Evolutionary conservation across 2,113 vertebrate genomes (phyloP).

Genomic region (Campylomormyrus numenius): DNA sequence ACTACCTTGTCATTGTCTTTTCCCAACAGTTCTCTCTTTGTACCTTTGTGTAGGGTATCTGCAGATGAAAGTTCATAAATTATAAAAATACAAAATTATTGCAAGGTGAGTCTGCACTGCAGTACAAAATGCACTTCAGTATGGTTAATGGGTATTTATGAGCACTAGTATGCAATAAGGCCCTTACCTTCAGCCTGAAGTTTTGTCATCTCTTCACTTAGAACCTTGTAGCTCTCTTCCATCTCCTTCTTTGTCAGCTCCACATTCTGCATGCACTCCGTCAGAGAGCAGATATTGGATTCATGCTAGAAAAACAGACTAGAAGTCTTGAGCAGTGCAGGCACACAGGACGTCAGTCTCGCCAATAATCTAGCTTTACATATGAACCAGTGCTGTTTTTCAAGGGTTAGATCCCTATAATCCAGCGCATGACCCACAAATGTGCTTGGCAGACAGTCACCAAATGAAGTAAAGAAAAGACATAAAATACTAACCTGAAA

Average conservation of each 20-base stretch:
- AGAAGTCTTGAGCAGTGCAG: neutral
- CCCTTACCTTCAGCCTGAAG: conserved; percentile 76
- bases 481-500: neutral
- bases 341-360: neutral
- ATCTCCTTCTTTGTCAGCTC: conserved; percentile 84
- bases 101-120: neutral
- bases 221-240: conserved; percentile 80
- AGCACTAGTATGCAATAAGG: neutral
- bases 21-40: conserved; percentile 49
- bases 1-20: conserved; percentile 54
- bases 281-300: conserved; percentile 86
- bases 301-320: conserved; percentile 66
- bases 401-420: neutral
- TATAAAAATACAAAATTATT: neutral
- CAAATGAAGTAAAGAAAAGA: neutral
- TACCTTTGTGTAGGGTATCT: conserved; percentile 54
- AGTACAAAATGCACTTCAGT: neutral
- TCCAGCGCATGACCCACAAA: neutral
- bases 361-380: neutral
- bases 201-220: conserved; percentile 81
- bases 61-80: conserved; percentile 3
- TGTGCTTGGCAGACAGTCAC: neutral
- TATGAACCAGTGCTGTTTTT: neutral
- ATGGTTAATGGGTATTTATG: neutral
- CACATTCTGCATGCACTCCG: conserved; percentile 86